Percentiles rank a stretch among this genome's conserved stretches.
Evolutionary conservation across 1,140 invertebrate species (phyloP).

Genomic region (Pseudobourletiella spinata): DNA sequence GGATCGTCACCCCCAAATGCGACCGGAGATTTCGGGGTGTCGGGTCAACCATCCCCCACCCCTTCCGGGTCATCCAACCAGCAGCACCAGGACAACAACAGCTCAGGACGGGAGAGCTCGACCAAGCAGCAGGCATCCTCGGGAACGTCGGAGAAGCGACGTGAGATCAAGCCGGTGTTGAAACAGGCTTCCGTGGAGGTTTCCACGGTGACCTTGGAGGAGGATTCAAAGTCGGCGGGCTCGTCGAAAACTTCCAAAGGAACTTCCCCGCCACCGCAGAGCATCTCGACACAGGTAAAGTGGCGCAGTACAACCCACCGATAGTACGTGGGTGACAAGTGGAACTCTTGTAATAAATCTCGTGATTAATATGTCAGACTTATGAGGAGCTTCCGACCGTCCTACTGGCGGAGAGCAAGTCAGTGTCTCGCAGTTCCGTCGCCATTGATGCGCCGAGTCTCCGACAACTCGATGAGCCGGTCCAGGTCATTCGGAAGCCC

Average conservation of each 20-base stretch:
- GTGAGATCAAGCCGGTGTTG: background rate
- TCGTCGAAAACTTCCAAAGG: conserved; percentile 41
- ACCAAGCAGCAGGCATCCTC: no score
- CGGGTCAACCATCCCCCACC: background rate
- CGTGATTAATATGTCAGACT: no score
- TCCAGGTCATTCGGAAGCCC: background rate
- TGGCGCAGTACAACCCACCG: background rate
- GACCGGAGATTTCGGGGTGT: no score
- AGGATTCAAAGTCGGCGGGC: background rate
- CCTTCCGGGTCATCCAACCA: background rate
- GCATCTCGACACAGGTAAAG: conserved; percentile 74
- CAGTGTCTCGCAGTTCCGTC: conserved; percentile 22
- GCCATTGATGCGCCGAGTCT: background rate
- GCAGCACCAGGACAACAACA: no score
- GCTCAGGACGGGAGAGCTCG: no score
- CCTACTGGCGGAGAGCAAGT: conserved; percentile 10
- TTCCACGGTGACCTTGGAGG: background rate
- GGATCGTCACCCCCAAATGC: conserved; percentile 46
- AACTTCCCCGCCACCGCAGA: conserved; percentile 75
- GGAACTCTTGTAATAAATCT: no score
- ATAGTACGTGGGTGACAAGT: no score
- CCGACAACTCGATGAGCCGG: background rate
- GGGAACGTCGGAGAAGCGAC: no score
- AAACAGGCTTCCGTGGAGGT: no score
- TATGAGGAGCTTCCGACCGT: conserved; percentile 27